Evolutionary conservation across 2,113 vertebrate species (phyloP).

Genomic region (Platysternon megacephalum): DNA sequence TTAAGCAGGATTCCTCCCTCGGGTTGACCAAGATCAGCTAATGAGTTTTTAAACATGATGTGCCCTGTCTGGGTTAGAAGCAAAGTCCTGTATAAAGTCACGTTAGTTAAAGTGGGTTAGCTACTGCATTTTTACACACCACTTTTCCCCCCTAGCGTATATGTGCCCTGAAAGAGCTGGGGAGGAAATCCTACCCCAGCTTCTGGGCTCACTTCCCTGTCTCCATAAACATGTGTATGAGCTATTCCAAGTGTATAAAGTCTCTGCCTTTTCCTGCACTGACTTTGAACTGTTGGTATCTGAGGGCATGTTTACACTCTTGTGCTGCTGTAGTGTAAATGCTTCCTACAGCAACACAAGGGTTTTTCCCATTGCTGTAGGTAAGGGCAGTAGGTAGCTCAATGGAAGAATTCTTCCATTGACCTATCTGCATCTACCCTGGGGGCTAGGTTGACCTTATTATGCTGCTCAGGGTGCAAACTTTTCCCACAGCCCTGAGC

Average conservation of each 20-base stretch:
- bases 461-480: no score
- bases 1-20: not conserved
- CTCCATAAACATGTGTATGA: not conserved
- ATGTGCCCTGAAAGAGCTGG: not conserved
- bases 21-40: not conserved
- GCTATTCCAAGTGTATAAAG: not conserved
- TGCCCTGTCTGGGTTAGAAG: rapidly evolving
- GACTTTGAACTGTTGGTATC: not conserved
- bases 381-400: not conserved
- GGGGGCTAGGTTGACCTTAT: no score
- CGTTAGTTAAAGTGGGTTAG: not conserved
- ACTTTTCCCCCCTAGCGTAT: not conserved
- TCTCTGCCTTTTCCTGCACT: not conserved
- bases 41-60: rapidly evolving
- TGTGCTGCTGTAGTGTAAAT: not conserved
- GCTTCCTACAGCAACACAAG: not conserved
- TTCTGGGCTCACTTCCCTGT: not conserved
- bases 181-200: not conserved
- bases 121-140: not conserved
- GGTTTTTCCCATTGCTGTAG: not conserved
- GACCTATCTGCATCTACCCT: not conserved
- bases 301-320: not conserved
- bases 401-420: not conserved
- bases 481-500: not conserved
- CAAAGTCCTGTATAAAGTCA: not conserved